A percentile compares a stretch with the other conserved stretches of the same genome.
These are phyloP conservation scores for Bufotes viridis DNA, from an alignment of 2,797 vertebrate genomes.

Conservation along the genomic window DNA sequence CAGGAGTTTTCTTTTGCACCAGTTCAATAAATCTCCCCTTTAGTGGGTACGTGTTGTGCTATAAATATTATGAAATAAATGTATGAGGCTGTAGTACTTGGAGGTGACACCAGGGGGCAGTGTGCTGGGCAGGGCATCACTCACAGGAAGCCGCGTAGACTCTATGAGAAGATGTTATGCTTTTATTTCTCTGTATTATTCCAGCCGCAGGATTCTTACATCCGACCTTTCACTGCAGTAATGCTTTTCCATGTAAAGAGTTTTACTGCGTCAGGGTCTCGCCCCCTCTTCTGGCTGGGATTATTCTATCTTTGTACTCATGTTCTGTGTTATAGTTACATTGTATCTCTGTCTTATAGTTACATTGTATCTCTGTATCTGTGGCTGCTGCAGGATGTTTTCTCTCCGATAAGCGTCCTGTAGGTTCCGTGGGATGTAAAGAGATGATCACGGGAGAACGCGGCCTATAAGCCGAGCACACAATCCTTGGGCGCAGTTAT, in stretches of 20 bases:
- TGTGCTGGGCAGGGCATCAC: no score
- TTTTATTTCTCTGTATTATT: background rate
- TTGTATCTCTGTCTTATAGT: background rate
- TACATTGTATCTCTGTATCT: constrained; percentile 38
- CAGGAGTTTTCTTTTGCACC: no score
- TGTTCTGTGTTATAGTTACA: constrained; percentile 27
- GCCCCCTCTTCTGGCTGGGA: background rate
- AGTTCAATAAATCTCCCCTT: no score
- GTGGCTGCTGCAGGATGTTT: constrained; percentile 23
- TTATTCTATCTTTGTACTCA: constrained; percentile 25
- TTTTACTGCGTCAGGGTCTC: background rate
- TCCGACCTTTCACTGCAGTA: background rate
- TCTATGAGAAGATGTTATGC: background rate
- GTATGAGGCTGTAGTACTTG: no score
- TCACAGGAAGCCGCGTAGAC: no score
- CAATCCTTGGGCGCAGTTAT: constrained; percentile 33
- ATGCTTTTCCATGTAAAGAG: no score
- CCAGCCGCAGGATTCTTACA: background rate
- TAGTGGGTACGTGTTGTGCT: no score
- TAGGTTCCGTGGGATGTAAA: background rate
- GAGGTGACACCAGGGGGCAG: no score
- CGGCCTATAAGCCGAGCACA: background rate
- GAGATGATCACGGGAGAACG: background rate
- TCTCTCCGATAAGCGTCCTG: constrained; percentile 41
- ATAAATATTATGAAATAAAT: no score